Base-by-base conservation (phyloP, 2,113 vertebrate species). In the Camelus dromedarius region DNA sequence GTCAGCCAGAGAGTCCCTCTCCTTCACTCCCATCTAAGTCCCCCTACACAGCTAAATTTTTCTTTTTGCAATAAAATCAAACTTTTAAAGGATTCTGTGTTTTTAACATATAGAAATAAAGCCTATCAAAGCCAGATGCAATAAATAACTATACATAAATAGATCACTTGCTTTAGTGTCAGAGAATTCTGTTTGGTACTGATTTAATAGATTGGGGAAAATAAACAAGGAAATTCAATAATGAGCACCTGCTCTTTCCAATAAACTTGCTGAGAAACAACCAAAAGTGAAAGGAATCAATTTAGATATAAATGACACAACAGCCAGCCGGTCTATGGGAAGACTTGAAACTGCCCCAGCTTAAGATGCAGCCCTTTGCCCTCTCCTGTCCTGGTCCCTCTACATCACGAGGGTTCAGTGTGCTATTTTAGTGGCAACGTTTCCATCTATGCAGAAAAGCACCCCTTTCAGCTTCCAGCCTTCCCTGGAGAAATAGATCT, bases 161-260 rank as follows among this genome's bases (percentile, higher is more conserved):
- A 90, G 95, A 91, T 96, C 38, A 96, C 35, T 97, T 88, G 84
- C 48, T 97, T 86, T 90, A 90, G n/a, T 85, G 48, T 95, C 92
- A 96, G 84, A 80, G 26, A 87, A 90, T 96, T 97, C 64, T 88
- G 56, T 30, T 88, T 95, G 58, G 35, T 84, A 87, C 90, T 89
- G 84, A 91, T 80, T 96, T 90, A 96, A 93, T 96, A 86, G 84
- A 69, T 82, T 60, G 64, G 20, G 69, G 30, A 15, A 96, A 97
- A 97, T 69, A 96, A 97, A 96, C 80, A 96, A 96, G 35, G 50
- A 24, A 96, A 93, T 95, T 97, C 95, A 95, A 93, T 96, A 95
- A 95, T 79, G 67, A 97, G 80, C 62, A 94, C 87, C 92, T 95
- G 60, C 24, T 85, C 69, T 93, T 96, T 95, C 76, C 94, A 96